Evolutionary conservation across 2,888 invertebrate species (phyloP).

Genomic region (Athalia rosae): DNA sequence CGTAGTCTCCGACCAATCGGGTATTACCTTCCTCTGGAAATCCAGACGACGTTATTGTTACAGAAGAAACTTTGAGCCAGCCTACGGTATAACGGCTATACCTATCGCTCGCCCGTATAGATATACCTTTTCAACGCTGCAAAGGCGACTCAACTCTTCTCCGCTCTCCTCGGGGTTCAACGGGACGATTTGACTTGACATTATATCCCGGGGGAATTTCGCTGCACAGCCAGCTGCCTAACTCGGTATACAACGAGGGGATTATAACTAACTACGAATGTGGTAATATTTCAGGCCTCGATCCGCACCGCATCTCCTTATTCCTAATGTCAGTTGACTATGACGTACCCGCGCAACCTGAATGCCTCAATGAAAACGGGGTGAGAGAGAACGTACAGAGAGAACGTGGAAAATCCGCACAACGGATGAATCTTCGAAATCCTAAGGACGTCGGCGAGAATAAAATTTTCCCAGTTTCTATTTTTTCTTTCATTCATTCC

Average conservation of each 20-base stretch:
- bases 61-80: slow-evolving; percentile 17
- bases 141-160: neutral
- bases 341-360: neutral
- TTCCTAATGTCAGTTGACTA: slow-evolving; percentile 15
- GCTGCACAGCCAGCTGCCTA: neutral
- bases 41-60: slow-evolving; percentile 29
- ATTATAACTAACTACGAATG: neutral
- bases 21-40: slow-evolving; percentile 24
- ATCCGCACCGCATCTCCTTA: neutral
- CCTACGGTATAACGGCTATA: neutral
- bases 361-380: too few species aligned
- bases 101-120: neutral
- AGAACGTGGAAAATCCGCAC: too few species aligned
- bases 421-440: too few species aligned
- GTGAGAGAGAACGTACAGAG: too few species aligned
- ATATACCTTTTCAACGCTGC: too few species aligned
- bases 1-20: slow-evolving; percentile 34
- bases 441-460: too few species aligned
- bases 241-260: too few species aligned
- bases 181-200: slow-evolving; percentile 22
- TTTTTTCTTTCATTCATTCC: too few species aligned
- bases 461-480: too few species aligned
- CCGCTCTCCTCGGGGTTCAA: slow-evolving; percentile 11
- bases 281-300: slow-evolving; percentile 3
- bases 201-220: slow-evolving; percentile 4